These are phyloP conservation scores for Rhamnusium bicolor DNA, from an alignment of 2,888 invertebrate species.

Conservation along the genomic window DNA sequence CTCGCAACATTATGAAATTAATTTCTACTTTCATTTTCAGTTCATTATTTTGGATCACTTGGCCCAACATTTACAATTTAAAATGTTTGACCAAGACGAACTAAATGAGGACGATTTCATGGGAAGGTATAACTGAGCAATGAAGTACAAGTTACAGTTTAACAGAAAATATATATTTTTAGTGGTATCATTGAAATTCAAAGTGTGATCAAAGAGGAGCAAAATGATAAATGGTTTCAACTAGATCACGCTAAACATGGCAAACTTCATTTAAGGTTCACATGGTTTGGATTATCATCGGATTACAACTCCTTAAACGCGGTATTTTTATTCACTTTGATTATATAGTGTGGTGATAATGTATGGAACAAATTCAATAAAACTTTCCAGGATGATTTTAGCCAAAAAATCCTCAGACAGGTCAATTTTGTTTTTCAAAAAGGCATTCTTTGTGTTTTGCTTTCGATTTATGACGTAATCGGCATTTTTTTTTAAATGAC, in stretches of 20 bases:
- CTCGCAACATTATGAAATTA: no score
- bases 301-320: constrained; percentile 79
- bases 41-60: constrained; percentile 63
- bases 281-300: constrained; percentile 87
- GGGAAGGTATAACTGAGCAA: constrained; percentile 55
- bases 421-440: no score
- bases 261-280: constrained; percentile 88
- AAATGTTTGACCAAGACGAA: constrained; percentile 62
- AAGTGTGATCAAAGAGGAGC: constrained; percentile 56
- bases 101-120: constrained; percentile 62
- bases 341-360: no score
- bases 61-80: constrained; percentile 61
- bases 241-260: constrained; percentile 95
- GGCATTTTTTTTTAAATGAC: no score
- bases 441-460: no score
- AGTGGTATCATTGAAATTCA: constrained; percentile 78
- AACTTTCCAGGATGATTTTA: no score
- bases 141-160: not conserved
- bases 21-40: constrained; percentile 48
- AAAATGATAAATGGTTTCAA: constrained; percentile 74
- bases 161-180: constrained; percentile 45
- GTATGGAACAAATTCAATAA: no score
- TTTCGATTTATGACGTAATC: no score
- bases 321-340: constrained; percentile 68
- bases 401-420: no score